phyloP scores from a whole-genome alignment of 1,140 invertebrate species.

The Penaeus chinensis region DNA sequence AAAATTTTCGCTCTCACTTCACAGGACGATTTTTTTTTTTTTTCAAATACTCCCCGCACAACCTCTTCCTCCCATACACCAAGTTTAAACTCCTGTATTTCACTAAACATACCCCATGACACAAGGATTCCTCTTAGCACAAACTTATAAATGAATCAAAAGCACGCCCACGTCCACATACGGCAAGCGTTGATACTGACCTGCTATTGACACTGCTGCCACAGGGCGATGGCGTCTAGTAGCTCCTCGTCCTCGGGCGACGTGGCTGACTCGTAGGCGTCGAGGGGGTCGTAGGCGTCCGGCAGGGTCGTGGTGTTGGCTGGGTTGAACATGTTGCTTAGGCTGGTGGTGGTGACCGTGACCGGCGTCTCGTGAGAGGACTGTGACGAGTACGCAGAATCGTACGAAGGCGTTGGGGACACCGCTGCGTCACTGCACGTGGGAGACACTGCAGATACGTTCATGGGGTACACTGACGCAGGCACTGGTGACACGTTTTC shows the following conservation, averaged over 20 bases:
- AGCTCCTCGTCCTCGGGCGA: constrained; percentile 63
- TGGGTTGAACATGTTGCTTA: constrained; percentile 36
- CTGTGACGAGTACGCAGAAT: constrained; percentile 40
- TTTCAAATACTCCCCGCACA: background rate
- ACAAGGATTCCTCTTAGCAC: too few species aligned
- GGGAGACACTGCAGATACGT: constrained; percentile 43
- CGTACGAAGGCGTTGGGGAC: constrained; percentile 49
- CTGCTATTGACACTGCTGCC: constrained; percentile 63
- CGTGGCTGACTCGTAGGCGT: constrained; percentile 46
- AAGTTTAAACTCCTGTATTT: background rate
- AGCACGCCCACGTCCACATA: background rate
- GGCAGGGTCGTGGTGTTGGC: constrained; percentile 22
- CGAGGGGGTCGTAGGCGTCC: constrained; percentile 32
- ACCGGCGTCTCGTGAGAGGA: constrained; percentile 41
- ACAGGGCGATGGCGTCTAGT: constrained; percentile 64
- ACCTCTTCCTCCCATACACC: background rate
- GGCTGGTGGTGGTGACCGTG: constrained; percentile 9
- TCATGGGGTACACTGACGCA: constrained; percentile 50
- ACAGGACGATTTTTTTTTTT: too few species aligned
- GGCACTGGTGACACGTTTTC: constrained; percentile 49
- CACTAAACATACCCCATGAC: background rate
- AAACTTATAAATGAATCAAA: background rate
- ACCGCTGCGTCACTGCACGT: constrained; percentile 48
- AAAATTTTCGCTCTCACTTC: too few species aligned
- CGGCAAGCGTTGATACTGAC: constrained; percentile 9